These are phyloP conservation scores for Forpus xanthops DNA, from an alignment of 2,797 vertebrate species.

Conservation along the genomic window DNA sequence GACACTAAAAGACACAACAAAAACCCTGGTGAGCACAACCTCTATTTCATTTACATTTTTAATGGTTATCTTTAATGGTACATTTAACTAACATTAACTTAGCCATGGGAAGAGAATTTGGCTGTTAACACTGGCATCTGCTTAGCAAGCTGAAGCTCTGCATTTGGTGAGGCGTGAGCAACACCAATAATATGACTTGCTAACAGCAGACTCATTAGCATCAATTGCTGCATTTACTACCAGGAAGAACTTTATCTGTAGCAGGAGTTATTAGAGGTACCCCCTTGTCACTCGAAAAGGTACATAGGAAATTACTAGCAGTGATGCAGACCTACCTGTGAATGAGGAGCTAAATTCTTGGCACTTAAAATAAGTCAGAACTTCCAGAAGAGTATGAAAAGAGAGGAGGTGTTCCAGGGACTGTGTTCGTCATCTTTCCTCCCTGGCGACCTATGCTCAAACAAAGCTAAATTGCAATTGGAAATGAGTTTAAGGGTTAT, in stretches of 20 bases:
- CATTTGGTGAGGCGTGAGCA: slow-evolving; percentile 47
- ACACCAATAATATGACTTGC: slow-evolving; percentile 48
- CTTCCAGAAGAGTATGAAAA: neutral
- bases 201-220: slow-evolving; percentile 71
- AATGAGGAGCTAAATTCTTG: neutral
- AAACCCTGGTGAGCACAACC: neutral
- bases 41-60: slow-evolving; percentile 68
- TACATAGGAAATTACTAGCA: neutral
- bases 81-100: slow-evolving; percentile 75
- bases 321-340: neutral
- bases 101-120: slow-evolving; percentile 67
- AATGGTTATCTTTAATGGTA: slow-evolving; percentile 74
- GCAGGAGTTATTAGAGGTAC: slow-evolving; percentile 34
- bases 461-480: neutral
- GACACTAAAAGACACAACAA: neutral
- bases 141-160: slow-evolving; percentile 69
- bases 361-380: neutral
- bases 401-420: neutral
- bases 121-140: slow-evolving; percentile 69
- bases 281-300: slow-evolving; percentile 14
- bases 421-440: neutral
- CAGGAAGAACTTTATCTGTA: slow-evolving; percentile 52
- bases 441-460: neutral
- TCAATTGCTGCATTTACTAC: slow-evolving; percentile 62
- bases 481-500: neutral